Percentiles rank a stretch among this genome's conserved stretches.
phyloP scores from a whole-genome alignment of 2,113 vertebrate species.

The Apodemus sylvaticus region DNA sequence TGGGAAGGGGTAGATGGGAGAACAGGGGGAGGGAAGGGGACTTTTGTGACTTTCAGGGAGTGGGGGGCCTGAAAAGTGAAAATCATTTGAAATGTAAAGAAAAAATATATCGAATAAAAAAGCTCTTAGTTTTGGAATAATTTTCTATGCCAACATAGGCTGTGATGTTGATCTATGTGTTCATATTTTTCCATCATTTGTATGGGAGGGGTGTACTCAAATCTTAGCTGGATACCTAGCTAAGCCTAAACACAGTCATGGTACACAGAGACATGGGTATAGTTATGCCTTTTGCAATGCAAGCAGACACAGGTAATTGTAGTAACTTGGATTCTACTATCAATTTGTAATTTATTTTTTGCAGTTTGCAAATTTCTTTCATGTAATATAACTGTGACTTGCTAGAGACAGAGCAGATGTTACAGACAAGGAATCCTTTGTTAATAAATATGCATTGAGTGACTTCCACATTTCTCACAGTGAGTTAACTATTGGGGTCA shows the following conservation, averaged over 20 bases:
- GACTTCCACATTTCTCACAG: neutral
- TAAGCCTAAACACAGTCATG: neutral
- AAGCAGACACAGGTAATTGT: neutral
- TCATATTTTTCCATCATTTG: neutral
- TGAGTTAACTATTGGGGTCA: neutral
- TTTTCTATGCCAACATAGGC: neutral
- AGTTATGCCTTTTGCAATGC: neutral
- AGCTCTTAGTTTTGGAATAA: neutral
- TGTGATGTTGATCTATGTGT: neutral
- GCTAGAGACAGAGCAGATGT: slow-evolving; percentile 8
- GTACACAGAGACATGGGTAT: neutral
- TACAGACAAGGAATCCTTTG: neutral
- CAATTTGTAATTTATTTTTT: slow-evolving; percentile 42
- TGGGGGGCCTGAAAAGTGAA: too few relatives aligned
- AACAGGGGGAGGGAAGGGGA: too few relatives aligned
- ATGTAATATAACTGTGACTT: neutral
- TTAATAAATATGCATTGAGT: neutral
- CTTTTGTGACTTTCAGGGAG: too few relatives aligned
- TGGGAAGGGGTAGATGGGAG: too few relatives aligned
- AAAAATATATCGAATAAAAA: too few relatives aligned
- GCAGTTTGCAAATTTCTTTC: slow-evolving; percentile 14
- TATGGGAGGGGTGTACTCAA: neutral
- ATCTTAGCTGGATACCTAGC: neutral
- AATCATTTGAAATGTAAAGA: too few relatives aligned
- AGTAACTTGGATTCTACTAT: neutral